Evolutionary conservation across 2,113 vertebrate species (phyloP).

Genomic region (Podocnemis expansa): DNA sequence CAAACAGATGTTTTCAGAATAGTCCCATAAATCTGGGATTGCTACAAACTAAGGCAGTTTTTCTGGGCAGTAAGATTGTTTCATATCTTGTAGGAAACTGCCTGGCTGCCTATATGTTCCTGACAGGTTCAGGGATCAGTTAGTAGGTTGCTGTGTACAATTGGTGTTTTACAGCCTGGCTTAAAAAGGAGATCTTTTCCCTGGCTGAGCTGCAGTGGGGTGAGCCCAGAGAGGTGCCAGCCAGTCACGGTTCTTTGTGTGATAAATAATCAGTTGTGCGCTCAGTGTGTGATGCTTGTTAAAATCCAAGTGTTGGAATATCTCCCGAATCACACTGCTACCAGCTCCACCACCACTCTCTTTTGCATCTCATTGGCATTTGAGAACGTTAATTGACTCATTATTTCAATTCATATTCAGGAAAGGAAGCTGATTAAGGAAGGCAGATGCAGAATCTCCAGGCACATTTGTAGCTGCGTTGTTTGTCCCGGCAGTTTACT

Average conservation of each 20-base stretch:
- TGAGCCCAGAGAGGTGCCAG: slow-evolving; percentile 25
- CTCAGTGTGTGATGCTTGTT: slow-evolving; percentile 77
- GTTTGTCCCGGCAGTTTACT: slow-evolving; percentile 84
- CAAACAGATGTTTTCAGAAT: background rate
- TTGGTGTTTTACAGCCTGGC: background rate
- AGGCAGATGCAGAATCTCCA: slow-evolving; percentile 90
- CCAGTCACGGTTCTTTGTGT: slow-evolving; percentile 46
- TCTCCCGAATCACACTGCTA: slow-evolving; percentile 69
- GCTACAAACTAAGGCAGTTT: background rate
- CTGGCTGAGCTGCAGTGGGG: background rate
- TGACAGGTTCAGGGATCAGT: background rate
- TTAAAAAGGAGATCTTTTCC: slow-evolving; percentile 11
- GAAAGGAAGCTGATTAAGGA: slow-evolving; percentile 86
- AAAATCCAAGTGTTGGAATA: slow-evolving; percentile 78
- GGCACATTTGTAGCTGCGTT: slow-evolving; percentile 75
- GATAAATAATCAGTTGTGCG: slow-evolving; percentile 76
- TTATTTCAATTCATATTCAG: slow-evolving; percentile 89
- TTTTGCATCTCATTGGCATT: slow-evolving; percentile 89
- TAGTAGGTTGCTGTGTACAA: background rate
- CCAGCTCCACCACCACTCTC: slow-evolving; percentile 71
- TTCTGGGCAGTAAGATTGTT: background rate
- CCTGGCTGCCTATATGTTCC: background rate
- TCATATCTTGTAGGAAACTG: background rate
- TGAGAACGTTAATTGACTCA: slow-evolving; percentile 95
- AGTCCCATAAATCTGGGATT: background rate